phyloP scores from a whole-genome alignment of 2,888 invertebrate genomes.

The Hydraecia micacea region DNA sequence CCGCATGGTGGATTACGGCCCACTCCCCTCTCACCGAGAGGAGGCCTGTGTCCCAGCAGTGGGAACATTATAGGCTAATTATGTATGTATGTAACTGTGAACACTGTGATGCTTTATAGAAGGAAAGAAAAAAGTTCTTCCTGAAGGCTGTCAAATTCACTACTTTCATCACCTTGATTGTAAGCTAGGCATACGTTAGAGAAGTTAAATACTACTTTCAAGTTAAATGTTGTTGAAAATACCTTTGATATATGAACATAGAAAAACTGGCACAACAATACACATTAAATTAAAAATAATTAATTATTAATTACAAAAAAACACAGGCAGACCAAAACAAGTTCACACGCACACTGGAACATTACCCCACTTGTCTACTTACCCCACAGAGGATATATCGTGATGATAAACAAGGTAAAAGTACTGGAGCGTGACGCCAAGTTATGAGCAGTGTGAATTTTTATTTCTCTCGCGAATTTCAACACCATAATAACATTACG shows the following conservation, averaged over 20 bases:
- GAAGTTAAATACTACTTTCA: neutral
- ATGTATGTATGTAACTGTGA: too few relatives aligned
- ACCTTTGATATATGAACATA: neutral
- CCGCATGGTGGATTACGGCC: too few relatives aligned
- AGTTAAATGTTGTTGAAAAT: neutral
- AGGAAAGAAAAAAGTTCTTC: too few relatives aligned
- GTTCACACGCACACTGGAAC: conserved; percentile 22
- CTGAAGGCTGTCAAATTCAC: neutral
- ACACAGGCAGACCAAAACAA: conserved; percentile 10
- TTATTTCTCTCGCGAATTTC: conserved; percentile 55
- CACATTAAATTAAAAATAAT: neutral
- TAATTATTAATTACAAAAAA: neutral
- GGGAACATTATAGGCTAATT: too few relatives aligned
- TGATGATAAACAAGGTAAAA: conserved; percentile 59
- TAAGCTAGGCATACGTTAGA: neutral
- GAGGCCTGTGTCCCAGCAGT: too few relatives aligned
- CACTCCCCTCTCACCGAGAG: too few relatives aligned
- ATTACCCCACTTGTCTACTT: conserved; percentile 22
- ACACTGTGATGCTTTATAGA: too few relatives aligned
- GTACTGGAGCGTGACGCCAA: conserved; percentile 55
- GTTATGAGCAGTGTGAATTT: conserved; percentile 40
- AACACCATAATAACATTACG: conserved; percentile 59
- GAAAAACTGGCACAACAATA: neutral
- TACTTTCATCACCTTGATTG: neutral
- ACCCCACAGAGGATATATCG: conserved; percentile 55